Conservation (phyloP, 1,140 invertebrate genomes). For the Pseudomyrmex gracilis region DNA sequence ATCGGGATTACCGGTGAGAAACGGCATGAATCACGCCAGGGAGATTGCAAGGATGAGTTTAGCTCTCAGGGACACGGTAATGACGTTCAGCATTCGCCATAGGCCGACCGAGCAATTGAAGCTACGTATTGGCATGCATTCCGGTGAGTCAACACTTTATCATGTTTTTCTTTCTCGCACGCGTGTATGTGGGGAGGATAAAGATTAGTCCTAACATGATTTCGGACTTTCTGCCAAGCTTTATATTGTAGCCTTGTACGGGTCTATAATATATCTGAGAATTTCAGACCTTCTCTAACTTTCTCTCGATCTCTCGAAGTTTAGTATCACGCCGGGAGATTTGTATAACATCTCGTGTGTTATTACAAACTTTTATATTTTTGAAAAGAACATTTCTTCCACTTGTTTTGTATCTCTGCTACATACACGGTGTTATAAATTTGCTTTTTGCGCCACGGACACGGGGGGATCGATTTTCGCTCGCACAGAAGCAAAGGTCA, state of each 20-base stretch:
- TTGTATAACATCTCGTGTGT: neutral
- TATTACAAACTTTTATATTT: neutral
- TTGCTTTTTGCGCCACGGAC: neutral
- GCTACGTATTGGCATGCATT: conserved; percentile 97
- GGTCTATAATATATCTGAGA: neutral
- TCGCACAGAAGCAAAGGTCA: neutral
- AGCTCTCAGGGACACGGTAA: conserved; percentile 93
- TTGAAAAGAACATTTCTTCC: neutral
- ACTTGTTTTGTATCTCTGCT: neutral
- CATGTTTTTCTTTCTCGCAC: neutral
- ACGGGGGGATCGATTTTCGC: conserved; percentile 22
- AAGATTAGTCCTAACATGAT: conserved; percentile 6
- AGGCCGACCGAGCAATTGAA: conserved; percentile 94
- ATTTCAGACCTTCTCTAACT: neutral
- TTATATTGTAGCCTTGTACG: neutral
- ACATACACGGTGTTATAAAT: neutral
- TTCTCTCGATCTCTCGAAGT: neutral
- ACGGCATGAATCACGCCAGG: conserved; percentile 94
- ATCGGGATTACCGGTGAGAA: conserved; percentile 94
- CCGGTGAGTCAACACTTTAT: conserved; percentile 86
- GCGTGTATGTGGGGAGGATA: neutral
- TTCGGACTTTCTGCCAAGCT: neutral
- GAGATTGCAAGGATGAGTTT: conserved; percentile 97
- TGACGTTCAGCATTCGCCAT: conserved; percentile 96
- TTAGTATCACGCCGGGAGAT: neutral